A percentile compares a stretch with the other conserved stretches of the same genome.
Conservation (phyloP, 2,797 vertebrate species). For the Lophotriccus pileatus region DNA sequence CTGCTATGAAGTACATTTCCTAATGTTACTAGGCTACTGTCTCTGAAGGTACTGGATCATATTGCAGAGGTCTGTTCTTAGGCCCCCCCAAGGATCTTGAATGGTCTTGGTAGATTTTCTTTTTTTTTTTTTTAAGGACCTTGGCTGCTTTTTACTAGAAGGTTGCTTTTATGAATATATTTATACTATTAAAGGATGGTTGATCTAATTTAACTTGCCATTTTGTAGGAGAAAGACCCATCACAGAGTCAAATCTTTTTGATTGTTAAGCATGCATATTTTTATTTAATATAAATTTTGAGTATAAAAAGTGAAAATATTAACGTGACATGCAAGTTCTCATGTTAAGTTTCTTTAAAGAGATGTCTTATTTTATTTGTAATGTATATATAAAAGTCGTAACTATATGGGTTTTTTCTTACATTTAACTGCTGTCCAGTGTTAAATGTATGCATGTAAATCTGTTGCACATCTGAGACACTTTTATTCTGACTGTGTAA, state of each 20-base stretch:
- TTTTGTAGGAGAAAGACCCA: constrained; percentile 74
- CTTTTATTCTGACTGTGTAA: constrained; percentile 85
- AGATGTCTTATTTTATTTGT: constrained; percentile 75
- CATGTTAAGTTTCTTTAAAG: constrained; percentile 63
- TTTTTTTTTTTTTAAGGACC: constrained; percentile 61
- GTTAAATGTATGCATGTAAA: constrained; percentile 88
- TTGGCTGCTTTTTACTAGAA: constrained; percentile 85
- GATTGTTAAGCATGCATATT: constrained; percentile 88
- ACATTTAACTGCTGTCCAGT: constrained; percentile 72
- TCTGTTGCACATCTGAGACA: constrained; percentile 89
- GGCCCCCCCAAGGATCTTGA: constrained; percentile 67
- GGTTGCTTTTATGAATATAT: constrained; percentile 86
- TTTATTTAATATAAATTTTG: constrained; percentile 82
- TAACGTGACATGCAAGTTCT: constrained; percentile 67
- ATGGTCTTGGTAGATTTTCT: constrained; percentile 58
- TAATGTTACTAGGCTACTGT: constrained; percentile 88
- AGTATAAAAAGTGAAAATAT: constrained; percentile 75
- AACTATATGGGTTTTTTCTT: constrained; percentile 47
- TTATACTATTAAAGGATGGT: constrained; percentile 76
- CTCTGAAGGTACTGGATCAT: constrained; percentile 79
- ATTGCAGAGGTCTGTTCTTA: constrained; percentile 76
- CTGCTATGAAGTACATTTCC: constrained; percentile 82
- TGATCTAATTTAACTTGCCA: constrained; percentile 79
- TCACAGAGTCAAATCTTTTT: constrained; percentile 70
- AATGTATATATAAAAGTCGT: constrained; percentile 75